Evolutionary conservation across 2,797 vertebrate genomes (phyloP).

Genomic region (Tamandua tetradactyla): DNA sequence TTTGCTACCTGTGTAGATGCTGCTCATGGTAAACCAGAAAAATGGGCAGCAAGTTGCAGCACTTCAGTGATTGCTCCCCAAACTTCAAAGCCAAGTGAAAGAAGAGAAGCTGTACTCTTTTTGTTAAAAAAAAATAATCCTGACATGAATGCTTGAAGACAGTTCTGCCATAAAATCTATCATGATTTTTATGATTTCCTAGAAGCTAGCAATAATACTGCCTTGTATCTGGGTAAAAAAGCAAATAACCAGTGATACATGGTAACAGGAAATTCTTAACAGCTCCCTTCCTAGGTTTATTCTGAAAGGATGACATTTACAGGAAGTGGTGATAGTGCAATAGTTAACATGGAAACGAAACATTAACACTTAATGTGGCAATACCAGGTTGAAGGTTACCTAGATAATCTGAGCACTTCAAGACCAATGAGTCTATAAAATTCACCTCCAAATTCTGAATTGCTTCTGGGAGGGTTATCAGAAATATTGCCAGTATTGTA

Average conservation of each 20-base stretch:
- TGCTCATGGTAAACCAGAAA: conserved; percentile 64
- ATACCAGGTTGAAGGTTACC: conserved; percentile 74
- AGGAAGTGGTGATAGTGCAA: conserved; percentile 63
- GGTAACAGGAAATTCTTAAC: conserved; percentile 72
- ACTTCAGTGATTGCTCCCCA: conserved; percentile 63
- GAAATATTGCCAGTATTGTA: conserved; percentile 40
- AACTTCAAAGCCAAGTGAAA: conserved; percentile 61
- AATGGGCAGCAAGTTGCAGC: conserved; percentile 68
- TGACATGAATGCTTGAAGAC: conserved; percentile 57
- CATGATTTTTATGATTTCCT: conserved; percentile 76
- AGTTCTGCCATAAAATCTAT: conserved; percentile 71
- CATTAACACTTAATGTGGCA: conserved; percentile 77
- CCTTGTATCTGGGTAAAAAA: conserved; percentile 75
- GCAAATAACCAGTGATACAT: conserved; percentile 72
- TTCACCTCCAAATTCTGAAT: conserved; percentile 58
- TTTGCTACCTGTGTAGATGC: conserved; percentile 76
- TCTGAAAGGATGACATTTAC: conserved; percentile 65
- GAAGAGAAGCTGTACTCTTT: conserved; percentile 27
- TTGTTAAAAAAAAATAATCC: conserved; percentile 37
- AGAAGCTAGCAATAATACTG: conserved; percentile 67
- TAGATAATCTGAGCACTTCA: conserved; percentile 61
- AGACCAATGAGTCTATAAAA: conserved; percentile 64
- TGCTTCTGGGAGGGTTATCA: conserved; percentile 54
- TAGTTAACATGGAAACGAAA: conserved; percentile 77
- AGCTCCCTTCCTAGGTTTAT: conserved; percentile 69